These are phyloP conservation scores for Siphlonurus alternatus DNA, from an alignment of 2,888 invertebrate species.

Conservation along the genomic window DNA sequence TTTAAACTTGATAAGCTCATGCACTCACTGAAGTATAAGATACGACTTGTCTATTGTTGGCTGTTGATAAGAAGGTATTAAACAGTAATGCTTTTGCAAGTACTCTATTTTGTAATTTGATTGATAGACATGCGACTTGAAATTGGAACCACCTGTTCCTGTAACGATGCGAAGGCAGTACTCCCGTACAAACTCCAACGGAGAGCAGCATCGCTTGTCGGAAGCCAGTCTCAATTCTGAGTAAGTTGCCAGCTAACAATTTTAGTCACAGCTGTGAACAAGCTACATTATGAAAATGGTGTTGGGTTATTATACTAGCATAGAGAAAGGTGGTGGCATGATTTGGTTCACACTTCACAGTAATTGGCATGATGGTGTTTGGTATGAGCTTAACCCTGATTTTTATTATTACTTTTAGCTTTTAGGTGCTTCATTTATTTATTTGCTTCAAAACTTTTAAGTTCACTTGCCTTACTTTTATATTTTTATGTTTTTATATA, in stretches of 20 bases:
- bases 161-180: conserved; percentile 41
- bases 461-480: too few species aligned
- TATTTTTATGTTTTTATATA: too few species aligned
- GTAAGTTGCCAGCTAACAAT: conserved; percentile 33
- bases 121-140: conserved; percentile 42
- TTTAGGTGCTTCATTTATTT: background rate
- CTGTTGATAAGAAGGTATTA: conserved; percentile 7
- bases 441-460: too few species aligned
- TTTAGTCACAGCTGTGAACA: background rate
- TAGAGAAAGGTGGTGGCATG: too few species aligned
- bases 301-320: too few species aligned
- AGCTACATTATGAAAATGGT: background rate
- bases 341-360: background rate
- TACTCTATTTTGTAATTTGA: conserved; percentile 4
- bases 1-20: background rate
- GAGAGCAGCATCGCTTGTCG: conserved; percentile 30
- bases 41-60: background rate
- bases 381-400: background rate
- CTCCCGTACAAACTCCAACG: conserved; percentile 26
- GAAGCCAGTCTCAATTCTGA: conserved; percentile 40
- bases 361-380: background rate
- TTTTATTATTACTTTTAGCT: background rate
- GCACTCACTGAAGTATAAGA: background rate
- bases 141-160: conserved; percentile 36
- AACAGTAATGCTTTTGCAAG: conserved; percentile 9